Conservation (phyloP, 2,797 vertebrate species). For the Ciconia nigra region DNA sequence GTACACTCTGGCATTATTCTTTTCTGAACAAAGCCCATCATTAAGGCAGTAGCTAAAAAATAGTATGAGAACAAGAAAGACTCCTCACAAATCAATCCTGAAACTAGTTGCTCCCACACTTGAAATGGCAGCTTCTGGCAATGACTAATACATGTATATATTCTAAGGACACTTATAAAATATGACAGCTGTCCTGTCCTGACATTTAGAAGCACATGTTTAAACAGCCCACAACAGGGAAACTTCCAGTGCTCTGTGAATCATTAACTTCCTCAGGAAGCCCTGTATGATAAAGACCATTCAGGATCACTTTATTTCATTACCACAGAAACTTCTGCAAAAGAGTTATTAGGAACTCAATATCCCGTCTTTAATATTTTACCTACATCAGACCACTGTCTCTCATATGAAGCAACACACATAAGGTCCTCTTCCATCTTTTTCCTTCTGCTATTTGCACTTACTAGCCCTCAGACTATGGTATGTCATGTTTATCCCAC, state of each 20-base stretch:
- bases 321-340: background rate
- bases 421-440: background rate
- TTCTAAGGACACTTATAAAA: background rate
- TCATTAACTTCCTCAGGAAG: background rate
- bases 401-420: background rate
- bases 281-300: background rate
- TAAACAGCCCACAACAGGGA: background rate
- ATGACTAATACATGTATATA: background rate
- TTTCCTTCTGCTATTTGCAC: background rate
- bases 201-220: constrained; percentile 26
- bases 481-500: background rate
- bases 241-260: background rate
- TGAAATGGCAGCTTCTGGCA: background rate
- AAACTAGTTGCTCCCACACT: background rate
- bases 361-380: background rate
- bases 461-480: background rate
- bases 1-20: background rate
- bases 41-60: background rate
- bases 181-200: background rate
- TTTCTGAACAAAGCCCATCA: background rate
- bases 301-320: background rate
- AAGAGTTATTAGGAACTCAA: background rate
- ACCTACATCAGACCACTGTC: background rate
- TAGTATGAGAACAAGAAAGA: background rate
- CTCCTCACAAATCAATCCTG: background rate